Conservation (phyloP, 1,140 invertebrate species). For the Ceratosolen solmsi region DNA sequence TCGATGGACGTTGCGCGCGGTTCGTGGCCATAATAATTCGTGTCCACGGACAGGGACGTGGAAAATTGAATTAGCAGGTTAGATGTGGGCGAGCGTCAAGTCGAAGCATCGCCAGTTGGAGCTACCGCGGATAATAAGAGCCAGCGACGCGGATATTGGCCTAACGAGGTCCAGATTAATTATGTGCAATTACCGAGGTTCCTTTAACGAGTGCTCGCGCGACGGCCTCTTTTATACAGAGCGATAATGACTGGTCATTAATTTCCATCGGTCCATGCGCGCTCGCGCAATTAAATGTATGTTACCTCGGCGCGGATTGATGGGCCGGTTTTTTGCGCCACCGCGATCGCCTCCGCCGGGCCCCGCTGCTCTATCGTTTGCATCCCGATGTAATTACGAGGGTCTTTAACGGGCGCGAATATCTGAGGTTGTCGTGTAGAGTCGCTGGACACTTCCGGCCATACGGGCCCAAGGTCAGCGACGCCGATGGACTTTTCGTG, state of each 20-base stretch:
- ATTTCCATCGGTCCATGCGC: not conserved
- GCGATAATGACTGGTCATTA: conserved; percentile 1
- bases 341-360: not conserved
- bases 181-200: conserved; percentile 19
- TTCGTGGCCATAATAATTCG: not conserved
- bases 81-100: not conserved
- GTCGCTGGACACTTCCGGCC: conserved; percentile 15
- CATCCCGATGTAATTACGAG: not conserved
- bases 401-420: not conserved
- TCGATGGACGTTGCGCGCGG: not conserved
- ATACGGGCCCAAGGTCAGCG: conserved; percentile 23
- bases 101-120: no score
- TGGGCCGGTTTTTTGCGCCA: not conserved
- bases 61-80: not conserved
- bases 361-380: not conserved
- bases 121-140: not conserved
- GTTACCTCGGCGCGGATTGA: not conserved
- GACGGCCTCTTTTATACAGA: not conserved
- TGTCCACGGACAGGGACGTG: not conserved
- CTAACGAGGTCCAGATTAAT: conserved; percentile 12
- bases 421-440: not conserved
- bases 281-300: not conserved
- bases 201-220: conserved; percentile 1
- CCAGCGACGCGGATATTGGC: not conserved
- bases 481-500: conserved; percentile 41